A percentile compares a stretch with the other conserved stretches of the same genome.
Conservation (phyloP, 2,797 vertebrate species). For the Danionella dracula region DNA sequence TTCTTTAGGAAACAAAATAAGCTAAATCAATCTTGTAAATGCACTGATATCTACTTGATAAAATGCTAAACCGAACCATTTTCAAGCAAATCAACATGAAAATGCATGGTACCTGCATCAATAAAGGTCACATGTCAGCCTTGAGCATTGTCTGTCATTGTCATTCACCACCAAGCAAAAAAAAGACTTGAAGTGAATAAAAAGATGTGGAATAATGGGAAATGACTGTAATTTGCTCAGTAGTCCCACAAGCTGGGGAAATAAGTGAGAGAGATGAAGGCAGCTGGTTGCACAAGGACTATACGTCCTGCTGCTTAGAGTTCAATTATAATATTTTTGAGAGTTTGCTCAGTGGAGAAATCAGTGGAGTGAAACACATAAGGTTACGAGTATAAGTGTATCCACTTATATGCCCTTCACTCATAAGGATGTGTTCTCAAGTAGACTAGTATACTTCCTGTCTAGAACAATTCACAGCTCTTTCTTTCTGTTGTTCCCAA, state of each 20-base stretch:
- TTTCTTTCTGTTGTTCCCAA: no score
- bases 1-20: constrained; percentile 1
- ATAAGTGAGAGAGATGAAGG: not conserved
- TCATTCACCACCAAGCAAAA: constrained; percentile 9
- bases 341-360: constrained; percentile 1
- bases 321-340: constrained; percentile 22
- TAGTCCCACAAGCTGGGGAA: constrained; percentile 2
- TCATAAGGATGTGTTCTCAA: constrained; percentile 16
- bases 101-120: constrained; percentile 15
- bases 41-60: constrained; percentile 17
- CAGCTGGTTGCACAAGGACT: not conserved
- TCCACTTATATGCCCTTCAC: constrained; percentile 30
- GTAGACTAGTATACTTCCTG: no score
- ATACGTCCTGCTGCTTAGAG: constrained; percentile 2
- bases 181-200: constrained; percentile 1
- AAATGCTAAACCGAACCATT: constrained; percentile 23
- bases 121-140: constrained; percentile 9
- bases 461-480: no score
- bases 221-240: constrained; percentile 21
- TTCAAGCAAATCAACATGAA: constrained; percentile 21
- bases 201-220: constrained; percentile 10
- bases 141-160: constrained; percentile 20
- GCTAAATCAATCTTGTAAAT: constrained; percentile 11
- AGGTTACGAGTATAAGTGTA: not conserved
- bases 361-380: constrained; percentile 1